Evolutionary conservation across 92 coral and sea anemone species (phyloP), one percentile per base, ranked within the genome.

Genomic region (Zoanthus sansibaricus): DNA sequence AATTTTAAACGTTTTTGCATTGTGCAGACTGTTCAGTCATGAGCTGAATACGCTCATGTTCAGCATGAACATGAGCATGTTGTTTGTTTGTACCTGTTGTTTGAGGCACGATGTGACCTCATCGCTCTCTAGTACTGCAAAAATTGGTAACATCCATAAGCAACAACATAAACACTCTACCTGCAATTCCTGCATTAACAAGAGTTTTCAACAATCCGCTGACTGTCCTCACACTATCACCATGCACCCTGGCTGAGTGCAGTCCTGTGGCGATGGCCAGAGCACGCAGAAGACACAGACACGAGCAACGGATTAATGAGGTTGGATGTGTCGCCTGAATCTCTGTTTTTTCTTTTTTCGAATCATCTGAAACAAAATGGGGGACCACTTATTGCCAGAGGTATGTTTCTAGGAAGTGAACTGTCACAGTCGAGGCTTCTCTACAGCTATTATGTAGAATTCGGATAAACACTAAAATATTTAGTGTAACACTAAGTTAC

Each of bases 291-390:
- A 97, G 86, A 88, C 95, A 95, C 67, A 97, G 82, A 47, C 98
- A 95, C 0, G 99, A 95, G 68, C 94, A 98, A 75, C 99, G 95
- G 82, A 97, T 95, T 14, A 97, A 88, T 17, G 95, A 92, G n/a
- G 99, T 95, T 3, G 99, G 99, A 67, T 97, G 99, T 74, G 88
- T 89, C 17, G 98, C 74, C 55, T 94, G 98, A 59, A 94, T 92
- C 84, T 94, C 98, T 4, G 94, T 87, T 85, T 97, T 97, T 83
- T 93, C 95, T 79, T 92, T 94, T 88, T 92, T 92, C 15, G 96
- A 93, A 75, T 93, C 96, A 86, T 91, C 99, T 96, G 90, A 71
- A 48, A 49, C 73, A 82, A 62, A 62, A n/a, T 62, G n/a, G 7
- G 25, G 69, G n/a, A n/a, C 21, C 9, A n/a, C 25, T 4, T 5